Conservation (phyloP, 2,888 invertebrate genomes). For the Noctua pronuba region DNA sequence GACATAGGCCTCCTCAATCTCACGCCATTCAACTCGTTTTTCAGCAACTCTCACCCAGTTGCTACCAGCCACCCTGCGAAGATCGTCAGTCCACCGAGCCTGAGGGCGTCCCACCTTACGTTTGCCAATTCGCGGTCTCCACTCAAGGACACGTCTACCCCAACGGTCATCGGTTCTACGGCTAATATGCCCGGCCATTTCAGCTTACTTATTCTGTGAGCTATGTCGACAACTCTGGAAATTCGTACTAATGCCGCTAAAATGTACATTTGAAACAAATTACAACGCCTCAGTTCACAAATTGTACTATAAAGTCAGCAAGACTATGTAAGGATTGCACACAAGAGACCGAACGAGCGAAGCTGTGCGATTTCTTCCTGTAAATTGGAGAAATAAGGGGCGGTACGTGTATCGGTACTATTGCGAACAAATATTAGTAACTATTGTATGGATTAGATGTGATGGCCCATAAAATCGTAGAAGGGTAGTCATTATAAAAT, state of each 20-base stretch:
- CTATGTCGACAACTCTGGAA: too few species aligned
- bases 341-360: conserved; percentile 58
- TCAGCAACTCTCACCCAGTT: too few species aligned
- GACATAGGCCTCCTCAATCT: too few species aligned
- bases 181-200: too few species aligned
- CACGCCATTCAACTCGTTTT: too few species aligned
- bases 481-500: conserved; percentile 8
- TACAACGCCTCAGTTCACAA: conserved; percentile 52
- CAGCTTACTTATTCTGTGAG: too few species aligned
- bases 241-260: not conserved
- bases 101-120: too few species aligned
- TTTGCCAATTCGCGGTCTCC: too few species aligned
- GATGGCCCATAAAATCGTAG: not conserved
- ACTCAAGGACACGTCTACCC: too few species aligned
- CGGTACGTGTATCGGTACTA: conserved; percentile 52
- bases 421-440: conserved; percentile 47
- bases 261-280: conserved; percentile 32
- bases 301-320: conserved; percentile 43
- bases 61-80: too few species aligned
- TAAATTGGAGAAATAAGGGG: conserved; percentile 63
- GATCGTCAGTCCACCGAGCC: too few species aligned
- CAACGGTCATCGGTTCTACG: too few species aligned
- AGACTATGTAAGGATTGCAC: conserved; percentile 66
- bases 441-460: conserved; percentile 29
- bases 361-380: conserved; percentile 63